Conservation (phyloP, 2,797 vertebrate genomes). For the Novumbra hubbsi region DNA sequence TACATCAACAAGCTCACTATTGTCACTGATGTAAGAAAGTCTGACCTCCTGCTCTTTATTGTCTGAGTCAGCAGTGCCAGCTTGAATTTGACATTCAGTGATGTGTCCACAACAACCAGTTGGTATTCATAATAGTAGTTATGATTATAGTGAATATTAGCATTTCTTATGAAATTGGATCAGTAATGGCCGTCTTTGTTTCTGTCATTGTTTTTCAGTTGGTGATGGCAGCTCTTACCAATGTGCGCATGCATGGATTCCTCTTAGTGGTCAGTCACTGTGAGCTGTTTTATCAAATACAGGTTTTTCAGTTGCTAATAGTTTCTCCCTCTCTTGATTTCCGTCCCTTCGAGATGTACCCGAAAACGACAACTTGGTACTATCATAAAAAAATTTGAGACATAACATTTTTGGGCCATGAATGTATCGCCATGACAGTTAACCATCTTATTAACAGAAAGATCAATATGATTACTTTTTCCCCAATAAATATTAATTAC, state of each 20-base stretch:
- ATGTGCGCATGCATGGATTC: slow-evolving; percentile 65
- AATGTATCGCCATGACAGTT: too few species aligned
- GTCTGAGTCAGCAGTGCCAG: not conserved
- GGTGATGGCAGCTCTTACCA: slow-evolving; percentile 66
- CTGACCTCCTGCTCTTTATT: not conserved
- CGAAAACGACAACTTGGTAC: too few species aligned
- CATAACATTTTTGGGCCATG: too few species aligned
- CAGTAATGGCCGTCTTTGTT: not conserved
- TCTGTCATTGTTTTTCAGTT: slow-evolving; percentile 58
- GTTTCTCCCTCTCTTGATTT: not conserved
- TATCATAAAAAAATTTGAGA: too few species aligned
- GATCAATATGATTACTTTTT: not conserved
- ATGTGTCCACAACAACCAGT: not conserved
- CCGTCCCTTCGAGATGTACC: too few species aligned
- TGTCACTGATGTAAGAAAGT: slow-evolving; percentile 74
- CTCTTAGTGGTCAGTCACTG: slow-evolving; percentile 71
- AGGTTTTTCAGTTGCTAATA: not conserved
- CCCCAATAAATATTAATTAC: too few species aligned
- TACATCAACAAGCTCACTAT: slow-evolving; percentile 80
- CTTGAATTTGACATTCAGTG: not conserved
- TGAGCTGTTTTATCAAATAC: not conserved
- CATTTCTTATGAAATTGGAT: not conserved
- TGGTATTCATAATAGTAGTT: not conserved
- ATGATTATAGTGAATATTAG: not conserved
- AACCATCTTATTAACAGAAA: not conserved